A percentile compares a stretch with the other conserved stretches of the same genome.
Evolutionary conservation across 2,797 vertebrate genomes (phyloP).

Genomic region (Pteronotus mesoamericanus): DNA sequence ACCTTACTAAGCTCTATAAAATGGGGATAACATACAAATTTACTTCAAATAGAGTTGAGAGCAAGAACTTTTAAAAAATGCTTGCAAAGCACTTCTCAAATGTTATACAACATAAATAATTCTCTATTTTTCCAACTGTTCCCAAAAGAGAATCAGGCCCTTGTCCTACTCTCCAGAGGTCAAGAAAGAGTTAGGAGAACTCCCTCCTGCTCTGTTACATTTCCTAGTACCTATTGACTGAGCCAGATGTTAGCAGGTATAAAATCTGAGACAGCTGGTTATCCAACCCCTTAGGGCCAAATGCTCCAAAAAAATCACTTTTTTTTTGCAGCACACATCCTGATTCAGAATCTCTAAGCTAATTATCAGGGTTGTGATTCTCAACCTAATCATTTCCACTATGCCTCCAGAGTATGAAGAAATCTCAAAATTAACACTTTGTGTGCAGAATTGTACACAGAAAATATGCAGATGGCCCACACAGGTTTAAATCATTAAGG

Average conservation of each 20-base stretch:
- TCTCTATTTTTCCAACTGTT: constrained; percentile 26
- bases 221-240: constrained; percentile 69
- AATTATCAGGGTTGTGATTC: constrained; percentile 85
- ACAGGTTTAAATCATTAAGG: constrained; percentile 26
- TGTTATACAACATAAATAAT: constrained; percentile 59
- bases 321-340: constrained; percentile 74
- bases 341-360: constrained; percentile 84
- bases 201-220: constrained; percentile 56
- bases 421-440: constrained; percentile 83
- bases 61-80: constrained; percentile 26
- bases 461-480: constrained; percentile 43
- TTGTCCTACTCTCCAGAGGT: constrained; percentile 56
- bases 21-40: background rate
- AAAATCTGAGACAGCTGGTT: constrained; percentile 81
- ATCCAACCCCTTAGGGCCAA: constrained; percentile 78
- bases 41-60: constrained; percentile 39
- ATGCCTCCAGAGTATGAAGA: constrained; percentile 77
- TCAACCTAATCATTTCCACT: constrained; percentile 84
- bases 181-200: constrained; percentile 53
- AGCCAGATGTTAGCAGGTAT: constrained; percentile 75
- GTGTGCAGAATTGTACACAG: constrained; percentile 70
- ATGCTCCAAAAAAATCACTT: constrained; percentile 75
- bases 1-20: background rate
- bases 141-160: constrained; percentile 33
- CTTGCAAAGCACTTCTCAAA: constrained; percentile 57